Evolutionary conservation across 1,140 invertebrate species (phyloP).

Genomic region (Monochamus saltuarius): DNA sequence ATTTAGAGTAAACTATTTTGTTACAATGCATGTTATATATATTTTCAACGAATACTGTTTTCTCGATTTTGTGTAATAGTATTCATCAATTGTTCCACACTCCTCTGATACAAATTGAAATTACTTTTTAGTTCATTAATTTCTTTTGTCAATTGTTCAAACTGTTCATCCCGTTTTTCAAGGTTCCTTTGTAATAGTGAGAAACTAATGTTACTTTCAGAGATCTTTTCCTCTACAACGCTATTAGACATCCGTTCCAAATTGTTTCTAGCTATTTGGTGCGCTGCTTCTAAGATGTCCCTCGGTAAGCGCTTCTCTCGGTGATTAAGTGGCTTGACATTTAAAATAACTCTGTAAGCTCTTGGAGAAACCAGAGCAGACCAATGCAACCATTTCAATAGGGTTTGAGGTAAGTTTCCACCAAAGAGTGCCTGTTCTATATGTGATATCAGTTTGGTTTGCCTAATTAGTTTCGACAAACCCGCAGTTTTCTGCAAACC

Average conservation of each 20-base stretch:
- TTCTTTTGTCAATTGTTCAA: not conserved
- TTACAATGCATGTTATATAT: too few species aligned
- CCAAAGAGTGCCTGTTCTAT: conserved; percentile 24
- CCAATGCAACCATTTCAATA: conserved; percentile 17
- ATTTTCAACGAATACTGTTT: conserved; percentile 2
- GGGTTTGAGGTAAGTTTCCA: conserved; percentile 11
- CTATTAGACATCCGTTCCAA: not conserved
- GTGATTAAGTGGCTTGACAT: conserved; percentile 27
- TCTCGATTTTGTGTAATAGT: not conserved
- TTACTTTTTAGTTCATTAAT: conserved; percentile 5
- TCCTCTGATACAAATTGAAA: conserved; percentile 1
- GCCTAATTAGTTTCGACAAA: conserved; percentile 24
- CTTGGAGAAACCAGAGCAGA: conserved; percentile 20
- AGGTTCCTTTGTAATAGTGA: not conserved
- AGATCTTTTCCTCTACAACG: not conserved
- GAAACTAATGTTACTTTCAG: not conserved
- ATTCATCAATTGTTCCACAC: conserved; percentile 1
- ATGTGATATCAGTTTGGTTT: conserved; percentile 29
- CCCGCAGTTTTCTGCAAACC: conserved; percentile 30
- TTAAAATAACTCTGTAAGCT: conserved; percentile 21
- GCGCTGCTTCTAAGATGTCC: conserved; percentile 21
- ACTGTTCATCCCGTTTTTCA: not conserved
- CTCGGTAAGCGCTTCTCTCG: conserved; percentile 18
- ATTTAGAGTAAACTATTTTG: too few species aligned
- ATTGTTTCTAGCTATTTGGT: conserved; percentile 16